Base-by-base conservation (phyloP, 2,888 invertebrate species). In the Rotaria sp. region DNA sequence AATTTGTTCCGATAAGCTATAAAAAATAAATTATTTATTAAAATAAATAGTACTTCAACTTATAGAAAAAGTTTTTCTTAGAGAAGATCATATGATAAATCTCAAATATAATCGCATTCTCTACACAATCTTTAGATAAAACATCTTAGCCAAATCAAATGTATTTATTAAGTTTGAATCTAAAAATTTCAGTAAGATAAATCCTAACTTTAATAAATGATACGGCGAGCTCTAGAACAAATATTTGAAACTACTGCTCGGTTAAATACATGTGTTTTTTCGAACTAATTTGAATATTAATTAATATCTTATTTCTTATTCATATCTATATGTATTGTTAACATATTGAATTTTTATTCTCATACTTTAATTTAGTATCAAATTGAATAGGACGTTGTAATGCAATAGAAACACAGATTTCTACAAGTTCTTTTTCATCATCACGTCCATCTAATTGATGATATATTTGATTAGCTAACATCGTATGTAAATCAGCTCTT, bases 381-480 rank as follows among this genome's bases (percentile, higher is more conserved):
- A 45, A 80, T 41, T 45, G 10, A 15, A 45, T 45, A 21, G 80
- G 80, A n/a, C 80, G 80, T 80, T 80, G 80, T 45, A 80, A 45
- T 41, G 45, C 80, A 45, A 80, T 80, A 2, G 80, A 45, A 24
- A 45, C 24, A n/a, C 80, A 80, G 13, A 45, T 80, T 45, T 80
- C 80, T 7, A 80, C 80, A 15, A 80, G 38, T 26, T 80, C 45
- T n/a, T 45, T 24, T 80, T 80, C 45, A 80, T 80, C 26, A 80
- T 80, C 80, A 45, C n/a, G 45, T n/a, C 45, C 45, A 41, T 45
- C 45, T 26, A 45, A 26, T 45, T 80, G 45, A 45, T 80, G 80
- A 80, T 80, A 80, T 4, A 80, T 45, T 45, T 80, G 80, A 80
- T 80, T 80, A n/a, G 80, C 80, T 45, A 80, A 45, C 80, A 80